Evolutionary conservation across 2,113 vertebrate species (phyloP), one percentile per base, ranked within the genome.

Genomic region (Sinocyclocheilus anophthalmus): DNA sequence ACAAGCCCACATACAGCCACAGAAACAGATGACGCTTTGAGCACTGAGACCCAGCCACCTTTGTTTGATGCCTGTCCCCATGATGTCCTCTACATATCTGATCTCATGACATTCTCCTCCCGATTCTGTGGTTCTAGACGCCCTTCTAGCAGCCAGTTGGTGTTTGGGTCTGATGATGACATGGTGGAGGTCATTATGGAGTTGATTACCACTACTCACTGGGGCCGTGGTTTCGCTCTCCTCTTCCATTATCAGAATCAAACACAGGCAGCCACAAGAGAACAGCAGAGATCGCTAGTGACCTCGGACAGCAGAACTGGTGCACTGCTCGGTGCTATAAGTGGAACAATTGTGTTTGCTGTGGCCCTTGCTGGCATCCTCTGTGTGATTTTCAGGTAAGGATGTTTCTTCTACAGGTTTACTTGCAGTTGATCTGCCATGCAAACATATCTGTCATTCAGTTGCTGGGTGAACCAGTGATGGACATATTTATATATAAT

Each of bases 141-240:
- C 4, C 97, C 96, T 5, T 92, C 95, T 20, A 95, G 96, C 90
- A 95, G 93, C 90, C 96, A 94, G 91, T 91, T 98, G 92, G 93
- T 95, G 45, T 98, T 98, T 11, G 97, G 97, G 22, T 97, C 97
- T 0, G 92, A 93, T 76, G 91, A 94, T 86, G 96, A 97, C 84
- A 97, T 97, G 96, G 96, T 97, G 57, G 97, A 98, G 90, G 97
- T 98, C 33, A 96, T 98, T 87, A 95, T 98, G 95, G 97, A 98
- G 91, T 94, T 98, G 65, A 98, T 97, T 91, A 97, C 97, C 10
- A 97, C 95, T 85, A 98, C 97, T 0, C 94, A 96, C 88, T 94
- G 94, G 88, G 97, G 97, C 30, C 94, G 96, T 1, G 97, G 97
- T 84, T 98, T 98, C n/a, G 96, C 96, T 0, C 94, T 98, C 79